Evolutionary conservation across 2,888 invertebrate genomes (phyloP).

Genomic region (Synanthedon vespiformis): DNA sequence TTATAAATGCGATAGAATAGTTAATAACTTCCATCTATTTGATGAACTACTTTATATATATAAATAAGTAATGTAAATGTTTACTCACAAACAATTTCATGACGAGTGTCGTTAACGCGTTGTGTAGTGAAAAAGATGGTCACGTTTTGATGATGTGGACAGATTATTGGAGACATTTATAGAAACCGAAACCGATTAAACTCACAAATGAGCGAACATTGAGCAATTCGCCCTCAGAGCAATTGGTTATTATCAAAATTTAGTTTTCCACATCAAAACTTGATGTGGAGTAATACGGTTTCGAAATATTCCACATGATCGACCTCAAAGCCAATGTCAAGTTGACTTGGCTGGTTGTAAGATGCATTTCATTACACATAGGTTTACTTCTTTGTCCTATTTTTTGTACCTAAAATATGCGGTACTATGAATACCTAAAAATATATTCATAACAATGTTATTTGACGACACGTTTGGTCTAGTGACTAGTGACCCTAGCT

Average conservation of each 20-base stretch:
- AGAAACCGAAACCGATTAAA: slow-evolving; percentile 2
- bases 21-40: too few relatives aligned
- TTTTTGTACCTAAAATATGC: too few relatives aligned
- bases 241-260: not conserved
- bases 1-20: too few relatives aligned
- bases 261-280: not conserved
- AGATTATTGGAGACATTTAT: slow-evolving; percentile 4
- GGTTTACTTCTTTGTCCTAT: too few relatives aligned
- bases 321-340: not conserved
- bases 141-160: not conserved
- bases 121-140: not conserved
- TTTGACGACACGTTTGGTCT: too few relatives aligned
- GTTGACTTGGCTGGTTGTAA: not conserved
- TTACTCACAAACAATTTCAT: slow-evolving; percentile 11
- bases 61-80: not conserved
- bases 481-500: too few relatives aligned
- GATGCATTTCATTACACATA: too few relatives aligned
- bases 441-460: too few relatives aligned
- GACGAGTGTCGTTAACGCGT: not conserved
- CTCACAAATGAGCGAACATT: slow-evolving; percentile 1
- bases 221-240: slow-evolving; percentile 1
- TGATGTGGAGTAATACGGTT: not conserved
- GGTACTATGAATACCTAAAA: too few relatives aligned
- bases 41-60: too few relatives aligned
- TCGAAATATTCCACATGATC: not conserved